Evolutionary conservation across 1,140 invertebrate species (phyloP).

Genomic region (Megathymus violae): DNA sequence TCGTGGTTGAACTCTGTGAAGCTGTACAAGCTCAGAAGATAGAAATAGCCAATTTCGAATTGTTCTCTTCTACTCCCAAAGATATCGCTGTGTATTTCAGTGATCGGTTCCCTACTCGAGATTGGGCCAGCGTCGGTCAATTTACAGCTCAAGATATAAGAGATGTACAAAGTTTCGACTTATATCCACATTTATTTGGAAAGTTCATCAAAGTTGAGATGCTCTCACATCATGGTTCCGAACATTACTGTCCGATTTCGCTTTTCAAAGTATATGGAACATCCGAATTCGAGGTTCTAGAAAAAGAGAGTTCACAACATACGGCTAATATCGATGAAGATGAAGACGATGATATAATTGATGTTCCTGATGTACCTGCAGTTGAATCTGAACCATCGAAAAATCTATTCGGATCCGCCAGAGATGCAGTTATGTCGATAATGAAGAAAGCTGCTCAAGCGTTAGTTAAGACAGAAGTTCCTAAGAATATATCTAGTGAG

Average conservation of each 20-base stretch:
- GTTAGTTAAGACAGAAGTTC: slow-evolving; percentile 88
- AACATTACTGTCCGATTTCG: slow-evolving; percentile 98
- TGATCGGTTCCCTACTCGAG: slow-evolving; percentile 95
- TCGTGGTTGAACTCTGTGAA: slow-evolving; percentile 98
- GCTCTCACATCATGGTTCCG: slow-evolving; percentile 95
- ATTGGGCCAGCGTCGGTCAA: slow-evolving; percentile 95
- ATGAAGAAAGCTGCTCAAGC: slow-evolving; percentile 94
- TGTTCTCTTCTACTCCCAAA: slow-evolving; percentile 98
- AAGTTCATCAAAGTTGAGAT: slow-evolving; percentile 97
- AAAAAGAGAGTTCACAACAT: slow-evolving; percentile 89
- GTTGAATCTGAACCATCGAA: slow-evolving; percentile 79
- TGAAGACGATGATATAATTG: slow-evolving; percentile 86
- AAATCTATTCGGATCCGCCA: slow-evolving; percentile 93
- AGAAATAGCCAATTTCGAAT: slow-evolving; percentile 98
- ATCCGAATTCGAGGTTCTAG: slow-evolving; percentile 94
- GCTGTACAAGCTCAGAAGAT: slow-evolving; percentile 97
- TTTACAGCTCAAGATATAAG: slow-evolving; percentile 95
- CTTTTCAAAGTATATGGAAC: slow-evolving; percentile 96
- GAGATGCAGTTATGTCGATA: slow-evolving; percentile 93
- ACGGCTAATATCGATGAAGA: slow-evolving; percentile 85
- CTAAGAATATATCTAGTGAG: slow-evolving; percentile 79
- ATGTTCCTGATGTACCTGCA: slow-evolving; percentile 71
- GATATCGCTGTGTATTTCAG: slow-evolving; percentile 94
- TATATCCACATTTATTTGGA: slow-evolving; percentile 92
- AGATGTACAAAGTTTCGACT: slow-evolving; percentile 93